Percentiles rank a stretch among this genome's conserved stretches.
These are phyloP conservation scores for Sarcophaga caerulescens DNA, from an alignment of 2,888 invertebrate genomes.

Conservation along the genomic window DNA sequence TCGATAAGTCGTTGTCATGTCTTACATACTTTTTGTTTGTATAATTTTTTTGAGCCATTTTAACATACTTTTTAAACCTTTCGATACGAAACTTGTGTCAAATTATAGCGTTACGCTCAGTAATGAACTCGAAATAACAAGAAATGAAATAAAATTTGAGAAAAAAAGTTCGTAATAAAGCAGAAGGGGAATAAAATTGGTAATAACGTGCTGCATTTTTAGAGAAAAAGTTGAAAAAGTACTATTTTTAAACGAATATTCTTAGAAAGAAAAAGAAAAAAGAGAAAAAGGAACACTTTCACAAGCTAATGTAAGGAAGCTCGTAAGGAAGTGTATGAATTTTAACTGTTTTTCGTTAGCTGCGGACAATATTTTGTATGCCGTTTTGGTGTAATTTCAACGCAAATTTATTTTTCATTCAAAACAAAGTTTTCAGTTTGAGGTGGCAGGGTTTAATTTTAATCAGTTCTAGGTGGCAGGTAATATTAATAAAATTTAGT, in stretches of 20 bases:
- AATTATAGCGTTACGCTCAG: constrained; percentile 43
- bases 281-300: neutral
- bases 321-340: no score
- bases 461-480: no score
- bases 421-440: no score
- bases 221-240: constrained; percentile 39
- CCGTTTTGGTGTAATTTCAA: no score
- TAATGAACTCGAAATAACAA: constrained; percentile 9
- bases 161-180: neutral
- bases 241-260: constrained; percentile 20
- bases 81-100: constrained; percentile 57
- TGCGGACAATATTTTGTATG: neutral
- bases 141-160: neutral
- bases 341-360: neutral
- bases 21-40: neutral
- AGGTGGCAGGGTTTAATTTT: no score
- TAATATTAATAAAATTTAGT: no score
- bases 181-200: neutral
- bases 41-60: neutral
- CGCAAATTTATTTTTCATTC: no score
- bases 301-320: no score
- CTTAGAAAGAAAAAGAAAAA: neutral
- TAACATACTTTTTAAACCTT: neutral
- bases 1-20: neutral
- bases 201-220: constrained; percentile 46